Conservation (phyloP, 2,113 vertebrate genomes). For the Rhizomys pruinosus region DNA sequence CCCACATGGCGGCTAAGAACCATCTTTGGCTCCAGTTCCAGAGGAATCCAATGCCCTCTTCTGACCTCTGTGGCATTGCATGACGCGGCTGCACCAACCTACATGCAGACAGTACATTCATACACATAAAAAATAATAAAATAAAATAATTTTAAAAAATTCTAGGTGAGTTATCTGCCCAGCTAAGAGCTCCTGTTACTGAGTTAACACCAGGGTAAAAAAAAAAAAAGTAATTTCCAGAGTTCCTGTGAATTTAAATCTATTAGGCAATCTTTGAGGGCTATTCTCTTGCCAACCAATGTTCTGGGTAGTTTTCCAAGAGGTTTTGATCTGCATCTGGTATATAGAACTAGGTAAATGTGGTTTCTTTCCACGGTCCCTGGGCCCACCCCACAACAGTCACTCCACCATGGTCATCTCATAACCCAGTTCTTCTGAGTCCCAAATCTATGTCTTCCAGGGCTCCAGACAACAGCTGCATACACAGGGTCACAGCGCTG, state of each 20-base stretch:
- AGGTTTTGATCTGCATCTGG: not conserved
- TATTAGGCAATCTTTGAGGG: not conserved
- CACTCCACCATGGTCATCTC: not conserved
- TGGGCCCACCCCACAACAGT: not conserved
- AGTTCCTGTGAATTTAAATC: not conserved
- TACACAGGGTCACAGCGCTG: not conserved
- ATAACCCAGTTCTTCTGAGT: accelerated
- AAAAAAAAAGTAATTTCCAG: no score
- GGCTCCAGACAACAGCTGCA: not conserved
- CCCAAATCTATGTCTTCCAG: not conserved
- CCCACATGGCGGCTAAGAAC: no score
- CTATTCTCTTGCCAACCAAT: not conserved
- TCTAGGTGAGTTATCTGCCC: not conserved
- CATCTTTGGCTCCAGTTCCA: no score
- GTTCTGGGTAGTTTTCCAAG: not conserved
- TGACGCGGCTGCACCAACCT: no score
- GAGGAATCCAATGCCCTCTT: no score
- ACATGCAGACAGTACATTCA: no score
- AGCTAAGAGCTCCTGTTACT: not conserved
- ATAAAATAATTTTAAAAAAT: not conserved
- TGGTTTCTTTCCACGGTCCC: no score
- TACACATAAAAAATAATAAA: no score
- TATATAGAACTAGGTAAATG: not conserved
- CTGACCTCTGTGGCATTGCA: no score
- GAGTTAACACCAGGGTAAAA: not conserved